Conservation (phyloP, 2,797 vertebrate species). For the Alauda arvensis region DNA sequence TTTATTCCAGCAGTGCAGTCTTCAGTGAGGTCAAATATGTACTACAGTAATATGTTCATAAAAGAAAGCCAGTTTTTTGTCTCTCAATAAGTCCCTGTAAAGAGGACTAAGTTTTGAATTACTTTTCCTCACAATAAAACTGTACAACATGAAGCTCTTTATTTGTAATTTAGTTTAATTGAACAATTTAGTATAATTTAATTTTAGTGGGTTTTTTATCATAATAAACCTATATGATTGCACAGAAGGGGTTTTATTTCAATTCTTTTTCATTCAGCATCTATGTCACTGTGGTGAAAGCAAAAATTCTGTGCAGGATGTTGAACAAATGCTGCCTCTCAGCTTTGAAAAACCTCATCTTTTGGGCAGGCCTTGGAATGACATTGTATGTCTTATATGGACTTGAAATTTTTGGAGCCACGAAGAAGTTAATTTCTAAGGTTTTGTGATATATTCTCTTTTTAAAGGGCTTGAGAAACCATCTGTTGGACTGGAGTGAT, state of each 20-base stretch:
- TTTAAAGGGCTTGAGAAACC: background rate
- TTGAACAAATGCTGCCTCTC: background rate
- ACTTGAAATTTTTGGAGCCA: background rate
- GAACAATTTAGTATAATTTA: background rate
- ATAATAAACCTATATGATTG: background rate
- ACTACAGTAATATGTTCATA: background rate
- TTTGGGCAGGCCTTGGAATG: background rate
- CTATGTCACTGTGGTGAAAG: background rate
- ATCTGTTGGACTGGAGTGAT: rapidly evolving
- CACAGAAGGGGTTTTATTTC: background rate
- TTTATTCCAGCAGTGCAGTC: background rate
- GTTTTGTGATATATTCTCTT: background rate
- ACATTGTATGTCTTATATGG: background rate
- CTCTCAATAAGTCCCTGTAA: background rate
- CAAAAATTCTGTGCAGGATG: background rate
- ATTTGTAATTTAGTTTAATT: background rate
- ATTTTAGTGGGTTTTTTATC: background rate
- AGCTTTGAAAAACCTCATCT: background rate
- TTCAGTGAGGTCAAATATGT: background rate
- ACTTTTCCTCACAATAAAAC: background rate
- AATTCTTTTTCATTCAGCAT: background rate
- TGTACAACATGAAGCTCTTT: background rate
- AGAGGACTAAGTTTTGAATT: background rate
- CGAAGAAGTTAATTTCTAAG: background rate
- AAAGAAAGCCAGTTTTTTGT: background rate